These are phyloP conservation scores for Callyntrura guangdongensis DNA, from an alignment of 2,888 invertebrate genomes.

Conservation along the genomic window DNA sequence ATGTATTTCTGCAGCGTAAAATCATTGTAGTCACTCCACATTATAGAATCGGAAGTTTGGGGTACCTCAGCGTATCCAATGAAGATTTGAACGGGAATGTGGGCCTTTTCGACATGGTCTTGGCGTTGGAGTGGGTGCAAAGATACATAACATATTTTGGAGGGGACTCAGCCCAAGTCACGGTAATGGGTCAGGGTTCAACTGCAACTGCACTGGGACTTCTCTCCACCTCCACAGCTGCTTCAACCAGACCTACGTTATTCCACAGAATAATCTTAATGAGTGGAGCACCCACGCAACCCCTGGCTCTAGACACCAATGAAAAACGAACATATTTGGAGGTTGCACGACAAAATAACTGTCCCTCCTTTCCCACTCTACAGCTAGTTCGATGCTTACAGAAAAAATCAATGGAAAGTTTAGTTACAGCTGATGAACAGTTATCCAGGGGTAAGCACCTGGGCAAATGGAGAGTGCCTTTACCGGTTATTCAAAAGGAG, in stretches of 20 bases:
- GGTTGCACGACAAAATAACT: conserved; percentile 80
- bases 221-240: conserved; percentile 80
- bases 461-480: conserved; percentile 73
- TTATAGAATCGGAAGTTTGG: conserved; percentile 80
- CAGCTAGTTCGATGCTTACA: conserved; percentile 83
- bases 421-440: conserved; percentile 77
- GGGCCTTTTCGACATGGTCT: conserved; percentile 74
- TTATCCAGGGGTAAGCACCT: conserved; percentile 80
- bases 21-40: conserved; percentile 80
- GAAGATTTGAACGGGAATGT: conserved; percentile 80
- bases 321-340: conserved; percentile 82
- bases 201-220: conserved; percentile 82
- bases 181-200: conserved; percentile 82
- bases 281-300: conserved; percentile 80
- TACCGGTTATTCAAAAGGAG: conserved; percentile 80
- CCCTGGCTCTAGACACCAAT: conserved; percentile 77
- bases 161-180: conserved; percentile 73
- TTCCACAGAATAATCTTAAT: conserved; percentile 83
- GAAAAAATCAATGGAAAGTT: conserved; percentile 57
- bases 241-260: conserved; percentile 79
- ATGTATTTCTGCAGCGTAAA: conserved; percentile 79
- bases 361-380: conserved; percentile 81
- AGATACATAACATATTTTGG: conserved; percentile 76
- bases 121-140: conserved; percentile 78
- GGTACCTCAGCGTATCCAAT: conserved; percentile 77